Percentiles rank a stretch among this genome's conserved stretches.
These are phyloP conservation scores for Chaunax sp. DNA, from an alignment of 2,797 vertebrate genomes.

Conservation along the genomic window DNA sequence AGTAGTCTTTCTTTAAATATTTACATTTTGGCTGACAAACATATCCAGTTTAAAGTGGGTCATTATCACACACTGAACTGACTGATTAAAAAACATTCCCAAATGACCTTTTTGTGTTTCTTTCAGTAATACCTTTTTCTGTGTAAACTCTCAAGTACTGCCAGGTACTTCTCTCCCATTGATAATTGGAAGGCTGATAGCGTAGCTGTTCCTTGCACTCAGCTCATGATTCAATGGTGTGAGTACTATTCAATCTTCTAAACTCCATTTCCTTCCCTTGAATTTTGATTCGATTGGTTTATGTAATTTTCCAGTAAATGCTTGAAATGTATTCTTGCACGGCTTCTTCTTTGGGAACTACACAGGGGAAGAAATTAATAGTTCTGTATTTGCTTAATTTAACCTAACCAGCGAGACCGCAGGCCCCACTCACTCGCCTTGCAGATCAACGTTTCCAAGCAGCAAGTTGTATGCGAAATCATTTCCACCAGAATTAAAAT, in stretches of 20 bases:
- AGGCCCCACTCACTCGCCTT: constrained; percentile 32
- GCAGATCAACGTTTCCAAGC: constrained; percentile 57
- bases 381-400: constrained; percentile 73
- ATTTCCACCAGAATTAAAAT: constrained; percentile 50
- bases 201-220: constrained; percentile 65
- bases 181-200: constrained; percentile 77
- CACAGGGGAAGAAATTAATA: constrained; percentile 79
- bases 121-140: constrained; percentile 46
- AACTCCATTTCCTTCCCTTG: constrained; percentile 62
- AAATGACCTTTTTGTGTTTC: constrained; percentile 39
- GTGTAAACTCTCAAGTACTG: constrained; percentile 65
- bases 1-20: constrained; percentile 41
- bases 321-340: constrained; percentile 82
- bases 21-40: constrained; percentile 39
- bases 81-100: constrained; percentile 24
- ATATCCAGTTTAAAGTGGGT: constrained; percentile 10
- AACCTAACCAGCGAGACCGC: constrained; percentile 39
- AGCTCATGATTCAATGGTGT: constrained; percentile 67
- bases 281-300: constrained; percentile 82
- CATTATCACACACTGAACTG: constrained; percentile 38
- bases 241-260: constrained; percentile 65
- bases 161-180: constrained; percentile 69
- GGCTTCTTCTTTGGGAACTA: constrained; percentile 72
- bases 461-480: constrained; percentile 49
- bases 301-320: constrained; percentile 84